A percentile compares a stretch with the other conserved stretches of the same genome.
Evolutionary conservation across 1,140 invertebrate species (phyloP).

Genomic region (Drosophila ogumai): DNA sequence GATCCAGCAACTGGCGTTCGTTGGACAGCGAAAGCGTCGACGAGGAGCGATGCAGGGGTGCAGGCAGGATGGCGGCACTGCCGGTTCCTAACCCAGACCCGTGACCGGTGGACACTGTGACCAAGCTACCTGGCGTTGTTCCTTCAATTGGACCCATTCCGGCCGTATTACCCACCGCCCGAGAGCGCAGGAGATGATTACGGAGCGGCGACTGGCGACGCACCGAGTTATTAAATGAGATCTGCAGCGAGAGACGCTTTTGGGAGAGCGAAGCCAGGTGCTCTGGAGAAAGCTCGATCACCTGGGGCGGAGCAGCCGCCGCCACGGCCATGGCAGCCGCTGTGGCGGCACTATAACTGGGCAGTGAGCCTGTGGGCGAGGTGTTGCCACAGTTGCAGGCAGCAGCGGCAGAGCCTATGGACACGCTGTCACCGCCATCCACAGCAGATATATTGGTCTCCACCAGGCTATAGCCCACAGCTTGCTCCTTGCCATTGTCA

Average conservation of each 20-base stretch:
- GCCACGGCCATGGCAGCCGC: conserved; percentile 49
- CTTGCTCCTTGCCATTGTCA: conserved; percentile 49
- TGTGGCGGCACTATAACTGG: conserved; percentile 65
- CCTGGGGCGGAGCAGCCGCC: conserved; percentile 54
- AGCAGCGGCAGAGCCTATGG: conserved; percentile 48
- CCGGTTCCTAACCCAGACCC: conserved; percentile 1
- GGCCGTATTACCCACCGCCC: conserved; percentile 66
- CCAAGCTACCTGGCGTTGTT: not conserved
- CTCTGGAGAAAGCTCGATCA: conserved; percentile 79
- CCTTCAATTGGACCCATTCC: conserved; percentile 50
- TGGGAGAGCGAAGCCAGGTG: conserved; percentile 78
- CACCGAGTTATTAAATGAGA: conserved; percentile 78
- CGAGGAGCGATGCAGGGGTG: conserved; percentile 75
- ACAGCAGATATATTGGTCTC: conserved; percentile 44
- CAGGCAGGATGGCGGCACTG: conserved; percentile 22
- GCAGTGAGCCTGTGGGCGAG: conserved; percentile 52
- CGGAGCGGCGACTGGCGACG: conserved; percentile 70
- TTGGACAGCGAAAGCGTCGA: conserved; percentile 69
- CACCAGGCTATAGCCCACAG: conserved; percentile 70
- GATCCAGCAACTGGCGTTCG: conserved; percentile 74
- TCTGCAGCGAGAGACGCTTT: conserved; percentile 82
- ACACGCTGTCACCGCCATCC: conserved; percentile 61
- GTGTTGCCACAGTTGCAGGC: conserved; percentile 64
- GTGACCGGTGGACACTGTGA: conserved; percentile 11
- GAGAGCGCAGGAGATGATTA: conserved; percentile 76